Percentiles rank a stretch among this genome's conserved stretches.
These are phyloP conservation scores for Xestia xanthographa DNA, from an alignment of 2,888 invertebrate genomes.

Conservation along the genomic window DNA sequence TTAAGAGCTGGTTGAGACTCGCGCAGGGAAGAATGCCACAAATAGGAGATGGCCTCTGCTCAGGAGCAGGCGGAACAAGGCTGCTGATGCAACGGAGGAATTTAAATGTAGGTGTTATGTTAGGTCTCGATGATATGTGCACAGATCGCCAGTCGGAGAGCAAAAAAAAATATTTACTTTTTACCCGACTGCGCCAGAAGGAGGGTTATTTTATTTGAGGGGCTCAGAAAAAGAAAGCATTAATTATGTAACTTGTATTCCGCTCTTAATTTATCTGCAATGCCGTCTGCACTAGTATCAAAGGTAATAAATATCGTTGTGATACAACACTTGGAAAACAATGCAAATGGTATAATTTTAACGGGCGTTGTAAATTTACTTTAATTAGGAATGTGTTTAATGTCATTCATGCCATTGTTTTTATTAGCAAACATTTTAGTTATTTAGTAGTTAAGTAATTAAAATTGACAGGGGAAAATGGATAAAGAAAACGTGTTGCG, in stretches of 20 bases:
- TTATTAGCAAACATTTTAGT: slow-evolving; percentile 4
- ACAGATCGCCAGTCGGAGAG: background rate
- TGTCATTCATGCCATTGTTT: slow-evolving; percentile 1
- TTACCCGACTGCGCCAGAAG: too few species aligned
- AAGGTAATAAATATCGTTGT: background rate
- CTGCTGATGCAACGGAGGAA: background rate
- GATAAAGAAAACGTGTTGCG: too few species aligned
- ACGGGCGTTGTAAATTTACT: slow-evolving; percentile 38
- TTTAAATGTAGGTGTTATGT: background rate
- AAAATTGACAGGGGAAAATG: too few species aligned
- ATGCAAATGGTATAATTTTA: slow-evolving; percentile 25
- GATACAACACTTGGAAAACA: slow-evolving; percentile 15
- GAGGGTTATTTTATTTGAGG: too few species aligned
- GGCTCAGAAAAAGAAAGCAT: background rate
- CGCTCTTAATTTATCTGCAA: background rate
- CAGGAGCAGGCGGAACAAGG: background rate
- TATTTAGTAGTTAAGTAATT: background rate
- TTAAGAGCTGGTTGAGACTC: background rate
- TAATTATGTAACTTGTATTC: background rate
- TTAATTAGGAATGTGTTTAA: slow-evolving; percentile 30
- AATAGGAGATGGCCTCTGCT: background rate
- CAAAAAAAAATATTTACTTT: too few species aligned
- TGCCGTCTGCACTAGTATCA: background rate
- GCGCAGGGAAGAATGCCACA: background rate
- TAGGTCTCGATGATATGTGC: background rate